A percentile compares a stretch with the other conserved stretches of the same genome.
Conservation (phyloP, 2,113 vertebrate genomes). For the Nematolebias whitei region DNA sequence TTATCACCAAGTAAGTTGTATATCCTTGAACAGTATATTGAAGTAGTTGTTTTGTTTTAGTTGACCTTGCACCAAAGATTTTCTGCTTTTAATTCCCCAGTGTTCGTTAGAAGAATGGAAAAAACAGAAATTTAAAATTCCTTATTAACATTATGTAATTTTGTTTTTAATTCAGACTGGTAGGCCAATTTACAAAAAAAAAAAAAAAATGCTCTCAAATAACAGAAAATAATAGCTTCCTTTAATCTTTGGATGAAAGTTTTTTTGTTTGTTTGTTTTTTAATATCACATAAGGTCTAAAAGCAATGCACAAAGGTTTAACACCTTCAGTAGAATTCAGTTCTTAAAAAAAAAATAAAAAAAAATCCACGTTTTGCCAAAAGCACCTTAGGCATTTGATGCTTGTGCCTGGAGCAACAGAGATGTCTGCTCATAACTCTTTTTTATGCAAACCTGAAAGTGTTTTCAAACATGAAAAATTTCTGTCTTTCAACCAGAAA, state of each 20-base stretch:
- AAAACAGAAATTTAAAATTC: conserved; percentile 15
- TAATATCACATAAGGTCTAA: conserved; percentile 10
- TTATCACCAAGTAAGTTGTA: conserved; percentile 44
- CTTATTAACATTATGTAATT: conserved; percentile 11
- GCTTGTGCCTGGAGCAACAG: conserved; percentile 3
- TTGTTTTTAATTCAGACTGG: background rate
- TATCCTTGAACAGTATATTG: conserved; percentile 55
- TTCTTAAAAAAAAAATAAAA: background rate
- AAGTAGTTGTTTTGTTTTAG: conserved; percentile 31
- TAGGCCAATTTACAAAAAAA: conserved; percentile 2
- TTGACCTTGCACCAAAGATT: conserved; percentile 12
- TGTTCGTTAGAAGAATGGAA: background rate
- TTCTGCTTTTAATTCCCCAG: conserved; percentile 34
- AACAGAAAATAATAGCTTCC: background rate
- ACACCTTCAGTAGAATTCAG: conserved; percentile 20
- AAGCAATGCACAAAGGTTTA: conserved; percentile 18
- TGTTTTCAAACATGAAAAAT: conserved; percentile 14
- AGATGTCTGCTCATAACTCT: conserved; percentile 5
- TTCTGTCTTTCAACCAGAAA: conserved; percentile 16
- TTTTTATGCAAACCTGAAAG: conserved; percentile 7
- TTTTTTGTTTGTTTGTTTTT: no score
- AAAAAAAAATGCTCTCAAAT: no score
- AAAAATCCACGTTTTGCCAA: conserved; percentile 12
- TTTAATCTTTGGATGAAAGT: conserved; percentile 18
- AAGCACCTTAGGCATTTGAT: conserved; percentile 14